These are phyloP conservation scores for Podarcis lilfordi DNA, from an alignment of 2,797 vertebrate genomes.

Conservation along the genomic window DNA sequence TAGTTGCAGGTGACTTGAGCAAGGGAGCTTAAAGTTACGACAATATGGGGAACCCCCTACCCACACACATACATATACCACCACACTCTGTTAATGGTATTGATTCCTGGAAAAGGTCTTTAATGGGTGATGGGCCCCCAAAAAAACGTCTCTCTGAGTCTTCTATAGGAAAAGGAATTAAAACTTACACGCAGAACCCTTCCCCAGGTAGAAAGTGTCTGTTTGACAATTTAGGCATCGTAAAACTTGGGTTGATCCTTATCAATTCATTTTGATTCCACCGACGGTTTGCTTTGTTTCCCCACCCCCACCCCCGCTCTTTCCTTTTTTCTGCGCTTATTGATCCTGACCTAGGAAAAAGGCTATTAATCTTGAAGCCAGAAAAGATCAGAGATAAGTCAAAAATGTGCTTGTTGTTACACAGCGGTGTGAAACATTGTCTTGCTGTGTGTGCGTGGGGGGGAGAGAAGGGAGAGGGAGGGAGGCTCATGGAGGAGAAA, in stretches of 20 bases:
- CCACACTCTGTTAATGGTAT: not conserved
- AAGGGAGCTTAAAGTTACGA: not conserved
- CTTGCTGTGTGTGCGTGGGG: conserved; percentile 42
- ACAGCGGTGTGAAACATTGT: conserved; percentile 48
- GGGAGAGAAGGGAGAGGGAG: conserved; percentile 43
- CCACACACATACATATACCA: not conserved
- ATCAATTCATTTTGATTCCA: conserved; percentile 62
- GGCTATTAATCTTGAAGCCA: conserved; percentile 68
- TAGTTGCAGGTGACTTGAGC: not conserved
- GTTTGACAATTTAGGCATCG: conserved; percentile 31
- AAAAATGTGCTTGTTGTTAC: conserved; percentile 55
- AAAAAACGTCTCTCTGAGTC: not conserved
- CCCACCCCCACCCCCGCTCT: not conserved
- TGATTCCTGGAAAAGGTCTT: not conserved
- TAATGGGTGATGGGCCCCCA: not conserved
- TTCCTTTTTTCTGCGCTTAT: conserved; percentile 57
- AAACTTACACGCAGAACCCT: not conserved
- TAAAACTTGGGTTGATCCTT: conserved; percentile 46
- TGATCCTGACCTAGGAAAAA: conserved; percentile 63
- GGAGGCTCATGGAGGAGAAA: not conserved
- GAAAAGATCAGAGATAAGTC: conserved; percentile 70
- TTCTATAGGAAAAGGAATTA: conserved; percentile 22
- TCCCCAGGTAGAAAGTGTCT: conserved; percentile 39
- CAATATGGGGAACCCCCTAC: not conserved
- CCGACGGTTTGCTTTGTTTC: conserved; percentile 41